Percentiles rank a stretch among this genome's conserved stretches.
Conservation (phyloP, 2,797 vertebrate genomes). For the Cygnus olor region DNA sequence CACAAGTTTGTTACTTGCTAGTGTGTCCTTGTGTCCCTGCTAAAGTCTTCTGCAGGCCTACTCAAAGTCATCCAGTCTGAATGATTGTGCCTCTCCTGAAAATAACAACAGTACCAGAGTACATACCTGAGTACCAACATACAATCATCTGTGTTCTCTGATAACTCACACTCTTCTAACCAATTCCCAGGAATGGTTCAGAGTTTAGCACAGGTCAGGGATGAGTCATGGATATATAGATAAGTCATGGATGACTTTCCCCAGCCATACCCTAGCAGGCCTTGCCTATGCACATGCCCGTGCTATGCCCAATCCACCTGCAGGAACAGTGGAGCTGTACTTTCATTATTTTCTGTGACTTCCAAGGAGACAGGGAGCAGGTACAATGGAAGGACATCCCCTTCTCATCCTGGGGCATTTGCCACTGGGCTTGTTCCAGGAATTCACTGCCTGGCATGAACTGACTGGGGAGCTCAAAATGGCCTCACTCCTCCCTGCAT, state of each 20-base stretch:
- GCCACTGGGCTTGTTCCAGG: background rate
- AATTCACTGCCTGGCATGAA: background rate
- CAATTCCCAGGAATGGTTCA: background rate
- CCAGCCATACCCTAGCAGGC: background rate
- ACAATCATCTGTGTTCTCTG: background rate
- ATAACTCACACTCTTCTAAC: background rate
- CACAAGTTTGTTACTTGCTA: background rate
- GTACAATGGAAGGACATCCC: background rate
- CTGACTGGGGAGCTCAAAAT: background rate
- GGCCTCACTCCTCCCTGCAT: background rate
- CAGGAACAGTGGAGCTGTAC: fast-evolving
- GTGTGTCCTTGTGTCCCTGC: background rate
- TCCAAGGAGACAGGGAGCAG: background rate
- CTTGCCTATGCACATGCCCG: background rate
- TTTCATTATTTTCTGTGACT: background rate
- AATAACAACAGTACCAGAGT: background rate
- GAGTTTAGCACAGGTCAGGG: background rate
- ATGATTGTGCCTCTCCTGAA: background rate
- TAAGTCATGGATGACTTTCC: background rate
- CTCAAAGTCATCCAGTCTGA: background rate
- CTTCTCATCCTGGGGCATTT: background rate
- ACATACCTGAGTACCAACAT: background rate
- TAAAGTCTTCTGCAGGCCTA: background rate
- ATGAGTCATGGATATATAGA: background rate
- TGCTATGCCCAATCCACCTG: background rate